These are phyloP conservation scores for Melieria omissa DNA, from an alignment of 2,888 invertebrate genomes.

Conservation along the genomic window DNA sequence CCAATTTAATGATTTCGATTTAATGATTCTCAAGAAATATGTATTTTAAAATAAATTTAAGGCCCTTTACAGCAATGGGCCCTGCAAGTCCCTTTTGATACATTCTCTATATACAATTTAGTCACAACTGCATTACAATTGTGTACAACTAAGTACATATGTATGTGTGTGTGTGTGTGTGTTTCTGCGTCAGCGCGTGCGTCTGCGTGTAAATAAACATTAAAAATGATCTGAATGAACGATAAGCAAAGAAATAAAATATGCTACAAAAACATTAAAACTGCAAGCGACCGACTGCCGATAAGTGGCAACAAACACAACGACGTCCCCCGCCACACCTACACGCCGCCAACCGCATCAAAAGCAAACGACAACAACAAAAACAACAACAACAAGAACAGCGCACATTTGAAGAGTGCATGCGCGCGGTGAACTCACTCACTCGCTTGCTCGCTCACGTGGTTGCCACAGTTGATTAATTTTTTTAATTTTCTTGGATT, in stretches of 20 bases:
- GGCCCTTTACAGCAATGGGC: too few species aligned
- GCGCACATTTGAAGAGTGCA: neutral
- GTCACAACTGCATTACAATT: too few species aligned
- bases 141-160: constrained; percentile 35
- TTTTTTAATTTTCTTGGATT: too few species aligned
- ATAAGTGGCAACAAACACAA: constrained; percentile 11
- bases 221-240: constrained; percentile 42
- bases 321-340: constrained; percentile 29
- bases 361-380: constrained; percentile 30
- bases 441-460: too few species aligned
- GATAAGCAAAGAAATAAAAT: constrained; percentile 42
- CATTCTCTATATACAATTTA: too few species aligned
- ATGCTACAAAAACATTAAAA: constrained; percentile 42
- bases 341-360: constrained; percentile 29
- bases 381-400: neutral
- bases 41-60: too few species aligned
- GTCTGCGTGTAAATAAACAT: constrained; percentile 52
- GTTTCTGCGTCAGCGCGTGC: constrained; percentile 42
- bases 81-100: too few species aligned
- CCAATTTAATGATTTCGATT: too few species aligned
- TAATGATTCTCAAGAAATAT: too few species aligned
- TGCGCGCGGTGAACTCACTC: too few species aligned
- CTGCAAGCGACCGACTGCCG: constrained; percentile 23
- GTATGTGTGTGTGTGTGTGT: constrained; percentile 37
- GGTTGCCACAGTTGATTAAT: too few species aligned